Base-by-base conservation (phyloP, 2,797 vertebrate species). In the Pelobates cultripes region DNA sequence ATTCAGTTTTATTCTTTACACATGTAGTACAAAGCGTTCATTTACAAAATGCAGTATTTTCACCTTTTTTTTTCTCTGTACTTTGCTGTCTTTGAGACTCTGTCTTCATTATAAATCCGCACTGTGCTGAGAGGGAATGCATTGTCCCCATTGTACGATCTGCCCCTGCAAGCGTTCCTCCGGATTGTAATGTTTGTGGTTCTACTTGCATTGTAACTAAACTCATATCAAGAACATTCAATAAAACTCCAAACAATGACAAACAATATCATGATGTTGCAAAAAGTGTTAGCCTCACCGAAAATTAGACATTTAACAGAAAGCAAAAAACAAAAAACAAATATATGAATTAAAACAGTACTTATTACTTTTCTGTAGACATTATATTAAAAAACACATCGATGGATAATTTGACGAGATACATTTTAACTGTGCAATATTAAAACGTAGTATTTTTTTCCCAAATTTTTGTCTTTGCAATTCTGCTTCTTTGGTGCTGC, bases 1-100 rank as follows among this genome's bases (percentile, higher is more conserved):
- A 73, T 61, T 81, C 73, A 81, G 75, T 55, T 75, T 66, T 75
- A 81, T 81, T 81, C 79, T 17, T 63, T 68, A 13, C 63, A 63
- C 53, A 43, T 61, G 61, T 63, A 3, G 17, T 43, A 63, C 57
- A 51, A 40, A 43, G 15, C 55, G 43, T 70, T 47, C 66, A 73
- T 68, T 73, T 57, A 57, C 28, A 74, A 28, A 43, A 79, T 72
- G 17, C 10, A 45, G 7, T 41, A 63, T n/a, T 60, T 75, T 63
- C 68, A 57, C 43, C 47, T 71, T 72, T 42, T 43, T 68, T 68
- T n/a, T 10, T 40, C 15, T n/a, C 17, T 71, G 7, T 71, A 17
- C 44, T 51, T 71, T 71, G 41, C 44, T 12, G 44, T 51, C 70
- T 71, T n/a, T 53, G 4, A 71, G 28, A 10, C n/a, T 13, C 13